Evolutionary conservation across 2,888 invertebrate genomes (phyloP), one percentile per base, ranked within the genome.

Genomic region (Lacanobia wlatinum): DNA sequence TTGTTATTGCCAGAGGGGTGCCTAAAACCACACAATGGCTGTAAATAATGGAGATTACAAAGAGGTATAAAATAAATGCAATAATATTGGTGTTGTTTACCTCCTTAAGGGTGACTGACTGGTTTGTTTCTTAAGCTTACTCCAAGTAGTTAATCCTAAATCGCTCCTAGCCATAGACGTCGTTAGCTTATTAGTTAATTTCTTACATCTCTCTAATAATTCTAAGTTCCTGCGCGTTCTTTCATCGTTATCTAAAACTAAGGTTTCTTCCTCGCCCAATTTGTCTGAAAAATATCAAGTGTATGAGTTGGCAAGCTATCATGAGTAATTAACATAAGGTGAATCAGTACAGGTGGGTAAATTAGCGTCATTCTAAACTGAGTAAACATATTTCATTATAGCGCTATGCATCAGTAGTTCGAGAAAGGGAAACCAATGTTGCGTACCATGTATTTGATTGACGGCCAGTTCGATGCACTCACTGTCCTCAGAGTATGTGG

Each of bases 101-200:
- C 97, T 97, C 89, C 97, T 96, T 88, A 97, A 94, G 85, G 97
- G 97, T 84, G 97, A 96, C 86, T 97, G 97, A 92, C 96, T 97
- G 88, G 96, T 97, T 89, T 97, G 97, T 91, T 97, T 97, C 95
- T 98, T 98, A 89, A 98, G 96, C 92, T 98, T 98, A 94, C 98
- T 98, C 98, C 98, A 98, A 59, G 98, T 98, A 84, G 98, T 98
- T 94, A 98, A 98, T 86, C 98, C 98, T 89, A 98, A 98, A 93
- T 98, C 98, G 75, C 98, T 98, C 91, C 98, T 98, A 78, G 98
- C 98, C 98, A 98, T 98, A 86, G 98, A 98, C 81, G 97, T 97
- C 88, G 98, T 97, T 92, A 97, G 90, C 91, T 94, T 95, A 93
- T 94, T 93, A 63, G 96, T 96, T 92, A 96, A 85, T 92, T 94